phyloP scores from a whole-genome alignment of 2,888 invertebrate species.

The Phortica okadai region DNA sequence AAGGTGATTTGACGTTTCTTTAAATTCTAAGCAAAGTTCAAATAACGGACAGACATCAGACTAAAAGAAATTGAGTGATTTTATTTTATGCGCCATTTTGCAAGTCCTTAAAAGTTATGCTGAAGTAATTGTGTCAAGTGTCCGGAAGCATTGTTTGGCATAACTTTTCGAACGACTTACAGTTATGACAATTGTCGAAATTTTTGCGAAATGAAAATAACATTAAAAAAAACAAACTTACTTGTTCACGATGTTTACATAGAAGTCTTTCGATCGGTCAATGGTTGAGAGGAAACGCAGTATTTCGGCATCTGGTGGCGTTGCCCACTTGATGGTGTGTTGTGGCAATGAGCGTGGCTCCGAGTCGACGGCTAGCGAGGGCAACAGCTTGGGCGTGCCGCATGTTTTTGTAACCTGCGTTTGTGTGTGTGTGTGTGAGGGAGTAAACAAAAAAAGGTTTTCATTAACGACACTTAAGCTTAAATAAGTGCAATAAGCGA shows the following conservation, averaged over 20 bases:
- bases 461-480: too few relatives aligned
- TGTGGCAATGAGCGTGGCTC: conserved; percentile 75
- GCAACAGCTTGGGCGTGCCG: conserved; percentile 75
- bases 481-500: too few relatives aligned
- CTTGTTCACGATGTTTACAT: conserved; percentile 87
- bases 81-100: background rate
- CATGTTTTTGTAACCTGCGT: conserved; percentile 79
- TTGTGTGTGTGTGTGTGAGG: conserved; percentile 28
- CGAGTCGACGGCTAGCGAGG: conserved; percentile 68
- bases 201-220: too few relatives aligned
- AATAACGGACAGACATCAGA: background rate
- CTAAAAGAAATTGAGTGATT: background rate
- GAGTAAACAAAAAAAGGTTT: background rate
- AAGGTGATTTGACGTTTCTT: background rate
- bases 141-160: background rate
- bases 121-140: background rate
- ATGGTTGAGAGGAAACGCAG: conserved; percentile 82
- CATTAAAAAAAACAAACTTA: conserved; percentile 58
- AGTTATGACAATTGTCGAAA: too few relatives aligned
- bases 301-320: conserved; percentile 82
- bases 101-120: background rate
- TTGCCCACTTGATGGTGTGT: conserved; percentile 79
- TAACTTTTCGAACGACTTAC: background rate
- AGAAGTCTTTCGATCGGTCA: conserved; percentile 87
- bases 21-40: background rate